Percentiles rank a stretch among this genome's conserved stretches.
Evolutionary conservation across 2,888 invertebrate species (phyloP).

Genomic region (Ornithoptera priamus): DNA sequence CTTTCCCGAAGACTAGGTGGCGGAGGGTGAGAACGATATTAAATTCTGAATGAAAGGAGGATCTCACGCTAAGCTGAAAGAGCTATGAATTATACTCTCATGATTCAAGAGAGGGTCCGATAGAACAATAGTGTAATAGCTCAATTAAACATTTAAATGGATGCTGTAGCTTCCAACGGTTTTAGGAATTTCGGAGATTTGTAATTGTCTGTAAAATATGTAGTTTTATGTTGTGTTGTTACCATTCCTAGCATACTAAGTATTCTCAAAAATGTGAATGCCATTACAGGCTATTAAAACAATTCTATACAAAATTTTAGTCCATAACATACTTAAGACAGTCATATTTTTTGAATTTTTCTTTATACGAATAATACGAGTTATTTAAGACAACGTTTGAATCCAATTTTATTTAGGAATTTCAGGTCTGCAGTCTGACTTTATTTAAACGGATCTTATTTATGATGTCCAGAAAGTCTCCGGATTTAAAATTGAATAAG

Average conservation of each 20-base stretch:
- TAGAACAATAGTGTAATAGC: constrained; percentile 77
- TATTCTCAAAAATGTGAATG: background rate
- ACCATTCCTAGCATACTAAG: background rate
- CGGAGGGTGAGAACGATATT: constrained; percentile 79
- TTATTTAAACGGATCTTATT: constrained; percentile 28
- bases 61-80: constrained; percentile 66
- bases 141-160: constrained; percentile 76
- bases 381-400: no score
- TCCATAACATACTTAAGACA: no score
- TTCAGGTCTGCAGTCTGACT: background rate
- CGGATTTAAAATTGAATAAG: constrained; percentile 48
- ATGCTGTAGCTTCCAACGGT: constrained; percentile 42
- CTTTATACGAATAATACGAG: no score
- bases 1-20: constrained; percentile 59
- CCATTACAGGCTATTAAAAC: background rate
- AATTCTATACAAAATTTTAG: background rate
- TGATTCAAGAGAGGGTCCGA: constrained; percentile 55
- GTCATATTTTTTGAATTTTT: no score
- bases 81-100: constrained; percentile 73
- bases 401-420: background rate
- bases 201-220: constrained; percentile 37
- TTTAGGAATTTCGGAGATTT: constrained; percentile 46
- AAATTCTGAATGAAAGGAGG: constrained; percentile 76
- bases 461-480: constrained; percentile 34
- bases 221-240: constrained; percentile 12